These are phyloP conservation scores for Eucriotettix oculatus DNA, from an alignment of 2,888 invertebrate genomes.

Conservation along the genomic window DNA sequence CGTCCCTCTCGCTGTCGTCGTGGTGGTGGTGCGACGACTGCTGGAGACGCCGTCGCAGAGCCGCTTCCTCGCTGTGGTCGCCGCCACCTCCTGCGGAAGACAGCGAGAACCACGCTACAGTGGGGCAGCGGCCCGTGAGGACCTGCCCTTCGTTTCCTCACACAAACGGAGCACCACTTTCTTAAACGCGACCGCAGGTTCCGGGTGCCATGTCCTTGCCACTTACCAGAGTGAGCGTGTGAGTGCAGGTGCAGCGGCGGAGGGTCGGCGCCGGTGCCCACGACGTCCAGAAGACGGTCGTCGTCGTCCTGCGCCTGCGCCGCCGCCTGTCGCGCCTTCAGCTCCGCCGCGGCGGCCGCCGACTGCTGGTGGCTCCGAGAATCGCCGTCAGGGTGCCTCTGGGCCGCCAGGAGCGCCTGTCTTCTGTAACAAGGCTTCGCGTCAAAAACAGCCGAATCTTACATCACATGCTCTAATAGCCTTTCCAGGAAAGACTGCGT, in stretches of 20 bases:
- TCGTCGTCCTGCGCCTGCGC: slow-evolving; percentile 42
- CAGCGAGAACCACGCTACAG: slow-evolving; percentile 14
- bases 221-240: slow-evolving; percentile 18
- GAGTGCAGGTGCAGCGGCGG: slow-evolving; percentile 23
- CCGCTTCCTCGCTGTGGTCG: slow-evolving; percentile 16
- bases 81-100: slow-evolving; percentile 8
- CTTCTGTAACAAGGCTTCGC: slow-evolving; percentile 27
- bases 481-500: neutral
- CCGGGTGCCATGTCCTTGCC: neutral
- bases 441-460: slow-evolving; percentile 2
- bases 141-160: neutral
- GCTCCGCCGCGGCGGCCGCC: slow-evolving; percentile 21
- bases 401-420: slow-evolving; percentile 31
- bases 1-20: slow-evolving; percentile 21
- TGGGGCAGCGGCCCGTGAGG: neutral
- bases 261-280: slow-evolving; percentile 63
- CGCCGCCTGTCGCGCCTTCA: slow-evolving; percentile 16
- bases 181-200: neutral
- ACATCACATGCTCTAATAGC: neutral
- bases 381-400: slow-evolving; percentile 25
- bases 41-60: slow-evolving; percentile 16
- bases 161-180: neutral
- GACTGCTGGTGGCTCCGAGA: slow-evolving; percentile 3
- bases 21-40: slow-evolving; percentile 1
- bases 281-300: slow-evolving; percentile 72